Percentiles rank a stretch among this genome's conserved stretches.
Evolutionary conservation across 2,888 invertebrate species (phyloP).

Genomic region (Criorhina ranunculi): DNA sequence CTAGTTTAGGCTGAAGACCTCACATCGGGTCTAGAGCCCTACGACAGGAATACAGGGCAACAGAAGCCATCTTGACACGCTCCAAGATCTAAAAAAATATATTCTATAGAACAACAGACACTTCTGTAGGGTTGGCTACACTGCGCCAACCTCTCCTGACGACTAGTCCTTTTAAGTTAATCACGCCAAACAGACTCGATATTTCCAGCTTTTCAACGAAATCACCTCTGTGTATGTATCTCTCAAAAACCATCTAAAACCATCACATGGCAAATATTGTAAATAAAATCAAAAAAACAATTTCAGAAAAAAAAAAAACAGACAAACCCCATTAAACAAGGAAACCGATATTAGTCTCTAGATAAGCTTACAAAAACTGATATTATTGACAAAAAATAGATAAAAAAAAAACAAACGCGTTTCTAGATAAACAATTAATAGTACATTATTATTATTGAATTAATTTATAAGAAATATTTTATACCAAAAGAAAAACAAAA

Average conservation of each 20-base stretch:
- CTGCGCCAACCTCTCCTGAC: too few relatives aligned
- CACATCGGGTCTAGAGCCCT: too few relatives aligned
- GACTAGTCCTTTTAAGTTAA: too few relatives aligned
- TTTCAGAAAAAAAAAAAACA: slow-evolving; percentile 38
- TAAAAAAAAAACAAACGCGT: slow-evolving; percentile 6
- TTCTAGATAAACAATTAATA: slow-evolving; percentile 62
- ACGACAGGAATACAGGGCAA: too few relatives aligned
- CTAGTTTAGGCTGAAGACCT: too few relatives aligned
- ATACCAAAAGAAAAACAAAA: slow-evolving; percentile 50
- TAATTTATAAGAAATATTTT: slow-evolving; percentile 62
- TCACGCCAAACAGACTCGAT: too few relatives aligned
- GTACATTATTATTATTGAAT: slow-evolving; percentile 61
- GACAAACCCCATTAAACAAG: too few relatives aligned
- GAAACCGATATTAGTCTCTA: slow-evolving; percentile 53
- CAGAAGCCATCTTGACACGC: too few relatives aligned
- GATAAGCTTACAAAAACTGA: slow-evolving; percentile 36
- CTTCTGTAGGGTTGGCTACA: too few relatives aligned
- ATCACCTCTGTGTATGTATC: neutral
- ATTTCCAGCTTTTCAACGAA: neutral
- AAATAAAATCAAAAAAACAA: slow-evolving; percentile 27
- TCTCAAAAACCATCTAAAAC: neutral
- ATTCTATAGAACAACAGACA: too few relatives aligned
- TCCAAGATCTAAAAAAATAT: too few relatives aligned
- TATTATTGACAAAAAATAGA: slow-evolving; percentile 36
- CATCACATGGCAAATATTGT: slow-evolving; percentile 15